Base-by-base conservation (phyloP, 2,888 invertebrate species). In the Schizotus pectinicornis region DNA sequence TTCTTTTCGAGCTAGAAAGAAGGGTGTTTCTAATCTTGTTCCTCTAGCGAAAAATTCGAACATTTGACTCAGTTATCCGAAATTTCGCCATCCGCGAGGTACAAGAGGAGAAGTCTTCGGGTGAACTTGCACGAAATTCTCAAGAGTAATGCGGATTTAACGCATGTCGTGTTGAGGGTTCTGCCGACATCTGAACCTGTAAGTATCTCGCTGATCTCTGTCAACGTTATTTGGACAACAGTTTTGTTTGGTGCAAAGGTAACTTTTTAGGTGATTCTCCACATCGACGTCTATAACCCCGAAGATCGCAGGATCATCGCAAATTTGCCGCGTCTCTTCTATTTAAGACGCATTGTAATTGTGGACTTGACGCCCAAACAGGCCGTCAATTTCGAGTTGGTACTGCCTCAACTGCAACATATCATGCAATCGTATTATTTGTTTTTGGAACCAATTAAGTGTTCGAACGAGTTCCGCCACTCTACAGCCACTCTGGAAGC, bases 81-180 rank as follows among this genome's bases (percentile, higher is more conserved):
- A 72, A 82, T 85, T 50, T 72, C 83, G 22, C 85, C 88, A 1
- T 84, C 85, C 41, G 73, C 74, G 31, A 74, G 72, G 46, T 71
- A 80, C 47, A 79, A 81, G 65, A 77, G 84, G 65, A 83, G 83
- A 73, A 78, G 76, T 13, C 74, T 83, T 6, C 77, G 81, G 57
- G 75, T 94, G 1, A 82, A 90, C 71, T 76, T 92, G 41, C 83
- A 86, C 35, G 82, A 84, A 56, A 70, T 92, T 6, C 84, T 82
- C 62, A 80, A 83, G 48, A 78, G 78, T 1, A 77, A 85, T 60
- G 55, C 70, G 1, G 68, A 69, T 37, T 86, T 87, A 82, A 86
- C 90, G 0, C 92, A 94, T 74, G 80, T 93, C 3, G 75, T 92
- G 7, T 81, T 93, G 14, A 85, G 85, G 74, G 83, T 91, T 14